phyloP scores from a whole-genome alignment of 2,888 invertebrate genomes.

The Pseudanteris insignis region DNA sequence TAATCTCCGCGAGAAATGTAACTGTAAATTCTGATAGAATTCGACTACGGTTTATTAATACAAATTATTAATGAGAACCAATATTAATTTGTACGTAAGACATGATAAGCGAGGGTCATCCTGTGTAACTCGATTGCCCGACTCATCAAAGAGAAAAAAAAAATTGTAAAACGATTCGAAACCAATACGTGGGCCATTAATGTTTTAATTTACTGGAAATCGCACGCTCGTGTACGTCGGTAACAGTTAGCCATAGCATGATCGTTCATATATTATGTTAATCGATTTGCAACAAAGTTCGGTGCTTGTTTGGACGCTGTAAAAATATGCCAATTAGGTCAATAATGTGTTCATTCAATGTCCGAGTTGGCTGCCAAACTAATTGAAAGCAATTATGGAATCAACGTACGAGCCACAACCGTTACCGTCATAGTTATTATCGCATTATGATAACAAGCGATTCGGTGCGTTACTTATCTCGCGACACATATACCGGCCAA shows the following conservation, averaged over 20 bases:
- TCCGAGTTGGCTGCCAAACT: conserved; percentile 9
- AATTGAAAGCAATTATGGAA: conserved; percentile 37
- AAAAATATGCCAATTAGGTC: conserved; percentile 29
- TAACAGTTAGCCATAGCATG: conserved; percentile 21
- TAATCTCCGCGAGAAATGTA: no score
- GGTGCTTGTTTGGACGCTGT: conserved; percentile 5
- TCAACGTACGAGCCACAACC: conserved; percentile 24
- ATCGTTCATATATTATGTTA: conserved; percentile 20
- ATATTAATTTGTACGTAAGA: no score
- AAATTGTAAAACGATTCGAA: no score
- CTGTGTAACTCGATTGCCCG: no score
- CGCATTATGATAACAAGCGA: conserved; percentile 17
- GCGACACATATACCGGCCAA: background rate
- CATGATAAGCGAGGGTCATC: no score
- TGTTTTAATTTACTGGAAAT: no score
- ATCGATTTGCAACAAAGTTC: conserved; percentile 18
- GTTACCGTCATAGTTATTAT: conserved; percentile 14
- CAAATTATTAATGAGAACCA: no score
- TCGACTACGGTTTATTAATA: no score
- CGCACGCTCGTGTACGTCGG: no score
- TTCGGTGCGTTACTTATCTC: conserved; percentile 12
- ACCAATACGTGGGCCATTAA: no score
- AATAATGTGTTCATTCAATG: conserved; percentile 24
- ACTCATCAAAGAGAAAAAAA: no score
- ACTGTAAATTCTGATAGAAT: no score